phyloP scores from a whole-genome alignment of 2,113 vertebrate genomes.

The Lathamus discolor region DNA sequence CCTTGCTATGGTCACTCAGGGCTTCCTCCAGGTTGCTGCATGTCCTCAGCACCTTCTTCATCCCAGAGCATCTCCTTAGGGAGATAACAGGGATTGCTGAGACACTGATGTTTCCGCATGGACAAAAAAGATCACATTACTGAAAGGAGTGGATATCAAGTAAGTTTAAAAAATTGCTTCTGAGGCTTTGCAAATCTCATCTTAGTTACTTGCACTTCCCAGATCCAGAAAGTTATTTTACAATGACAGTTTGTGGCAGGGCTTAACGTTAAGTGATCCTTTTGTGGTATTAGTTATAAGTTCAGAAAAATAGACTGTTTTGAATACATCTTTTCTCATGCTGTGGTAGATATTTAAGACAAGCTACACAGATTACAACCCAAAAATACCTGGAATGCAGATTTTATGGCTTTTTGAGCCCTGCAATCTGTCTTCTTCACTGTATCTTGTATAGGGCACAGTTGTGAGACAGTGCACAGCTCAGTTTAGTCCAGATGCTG shows the following conservation, averaged over 20 bases:
- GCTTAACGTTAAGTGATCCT: not conserved
- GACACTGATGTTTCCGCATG: not conserved
- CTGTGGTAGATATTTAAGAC: not conserved
- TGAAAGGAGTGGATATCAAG: not conserved
- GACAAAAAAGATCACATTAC: not conserved
- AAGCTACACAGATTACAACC: not conserved
- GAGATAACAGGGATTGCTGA: not conserved
- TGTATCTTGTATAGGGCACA: rapidly evolving
- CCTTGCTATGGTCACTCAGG: not conserved
- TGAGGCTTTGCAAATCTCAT: not conserved
- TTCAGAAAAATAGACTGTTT: not conserved
- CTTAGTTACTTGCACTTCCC: not conserved
- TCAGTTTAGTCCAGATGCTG: not conserved
- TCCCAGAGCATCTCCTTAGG: not conserved
- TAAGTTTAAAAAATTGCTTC: not conserved
- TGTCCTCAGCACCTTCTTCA: not conserved
- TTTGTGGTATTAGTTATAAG: not conserved
- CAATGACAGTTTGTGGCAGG: not conserved
- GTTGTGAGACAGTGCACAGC: not conserved
- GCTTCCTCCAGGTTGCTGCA: not conserved
- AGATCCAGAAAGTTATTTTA: not conserved
- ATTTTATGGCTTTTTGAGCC: not conserved
- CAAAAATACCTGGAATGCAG: not conserved
- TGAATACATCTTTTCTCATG: not conserved
- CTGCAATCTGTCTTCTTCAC: not conserved